phyloP scores from a whole-genome alignment of 2,113 vertebrate species.

The Siniperca chuatsi region DNA sequence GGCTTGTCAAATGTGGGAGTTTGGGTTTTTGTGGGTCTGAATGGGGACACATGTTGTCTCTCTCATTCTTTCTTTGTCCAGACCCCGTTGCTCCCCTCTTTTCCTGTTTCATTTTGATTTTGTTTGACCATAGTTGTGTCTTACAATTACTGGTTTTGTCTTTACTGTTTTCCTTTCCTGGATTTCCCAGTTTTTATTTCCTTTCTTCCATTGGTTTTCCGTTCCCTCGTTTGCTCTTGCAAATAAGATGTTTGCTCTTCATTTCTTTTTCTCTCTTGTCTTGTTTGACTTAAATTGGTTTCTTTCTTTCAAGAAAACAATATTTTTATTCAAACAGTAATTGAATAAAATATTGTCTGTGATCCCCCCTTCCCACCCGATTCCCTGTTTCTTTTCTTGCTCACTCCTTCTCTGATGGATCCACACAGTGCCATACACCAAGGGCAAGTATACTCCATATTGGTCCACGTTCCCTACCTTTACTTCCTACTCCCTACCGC shows the following conservation, averaged over 20 bases:
- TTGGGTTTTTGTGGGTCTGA: conserved; percentile 78
- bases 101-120: conserved; percentile 64
- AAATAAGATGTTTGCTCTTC: conserved; percentile 77
- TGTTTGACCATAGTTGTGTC: conserved; percentile 44
- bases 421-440: conserved; percentile 95
- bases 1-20: conserved; percentile 76
- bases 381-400: conserved; percentile 98
- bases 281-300: conserved; percentile 88
- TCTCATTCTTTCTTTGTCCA: conserved; percentile 73
- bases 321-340: conserved; percentile 99
- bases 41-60: conserved; percentile 74
- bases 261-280: conserved; percentile 80
- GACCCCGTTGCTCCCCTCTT: conserved; percentile 63
- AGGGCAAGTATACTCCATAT: conserved; percentile 99
- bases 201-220: conserved; percentile 82
- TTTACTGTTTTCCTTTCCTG: conserved; percentile 55
- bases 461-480: conserved; percentile 93
- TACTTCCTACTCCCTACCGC: conserved; percentile 81
- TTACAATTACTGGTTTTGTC: conserved; percentile 59
- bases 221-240: conserved; percentile 72
- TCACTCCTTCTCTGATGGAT: conserved; percentile 99
- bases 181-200: conserved; percentile 78
- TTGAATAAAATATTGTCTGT: conserved; percentile 99
- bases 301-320: conserved; percentile 91
- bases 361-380: conserved; percentile 92